Evolutionary conservation across 2,797 vertebrate genomes (phyloP), one percentile per base, ranked within the genome.

Genomic region (Natrix natrix): DNA sequence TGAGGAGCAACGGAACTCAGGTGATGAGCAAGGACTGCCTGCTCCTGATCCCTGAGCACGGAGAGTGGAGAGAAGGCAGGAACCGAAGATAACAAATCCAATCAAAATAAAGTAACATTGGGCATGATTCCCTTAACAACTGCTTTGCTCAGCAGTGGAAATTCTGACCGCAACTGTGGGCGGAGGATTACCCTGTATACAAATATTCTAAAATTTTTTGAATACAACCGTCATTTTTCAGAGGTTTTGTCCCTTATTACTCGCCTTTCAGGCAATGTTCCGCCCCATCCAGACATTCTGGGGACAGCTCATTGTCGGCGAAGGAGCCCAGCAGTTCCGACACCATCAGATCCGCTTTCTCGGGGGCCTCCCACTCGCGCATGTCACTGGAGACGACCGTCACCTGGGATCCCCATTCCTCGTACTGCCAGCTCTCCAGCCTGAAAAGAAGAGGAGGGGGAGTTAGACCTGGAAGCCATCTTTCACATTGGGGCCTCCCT

Each of bases 361-460:
- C 99, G 0, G 99, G 99, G 1, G 99, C 98, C 2, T 95, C 96
- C 99, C 99, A 99, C 2, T 99, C 98, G 32, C 99, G 97, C 99
- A 99, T 99, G 97, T 99, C 99, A 92, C 98, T 98, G 0, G 98
- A 98, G 86, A 99, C 98, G 94, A 99, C 99, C 0, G 98, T 98
- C 97, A 99, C 99, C 96, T 99, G 98, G 96, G 98, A 98, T 1
- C 99, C 99, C 99, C 99, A 99, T 97, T 99, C 99, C 96, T 99
- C 99, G 94, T 99, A 99, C 94, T 98, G 98, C 98, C 98, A 99
- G 94, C 99, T 99, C 97, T 99, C 98, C 89, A 99, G 96, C 94
- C 99, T 99, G 95, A 14, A 24, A 7, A 28, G 7, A 17, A 52
- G 48, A 17, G 48, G 5, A 48, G 48, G 48, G 48, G 2, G 3